These are phyloP conservation scores for Rhopilema esculentum DNA, from an alignment of 30 jellyfish, hydroid and myxozoan species.

Conservation along the genomic window DNA sequence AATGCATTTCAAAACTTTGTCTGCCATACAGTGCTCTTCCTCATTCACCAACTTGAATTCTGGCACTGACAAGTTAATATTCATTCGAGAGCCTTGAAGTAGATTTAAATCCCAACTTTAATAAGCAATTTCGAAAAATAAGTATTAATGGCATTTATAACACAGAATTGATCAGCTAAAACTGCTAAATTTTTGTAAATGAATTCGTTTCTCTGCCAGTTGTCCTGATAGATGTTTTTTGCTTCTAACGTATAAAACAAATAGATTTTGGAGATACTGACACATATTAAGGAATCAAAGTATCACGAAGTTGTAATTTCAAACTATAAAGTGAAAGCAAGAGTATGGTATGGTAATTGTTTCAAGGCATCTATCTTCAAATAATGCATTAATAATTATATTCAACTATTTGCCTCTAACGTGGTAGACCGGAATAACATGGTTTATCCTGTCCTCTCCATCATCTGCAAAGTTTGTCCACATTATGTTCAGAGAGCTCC, in stretches of 20 bases:
- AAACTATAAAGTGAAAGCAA: too few species aligned
- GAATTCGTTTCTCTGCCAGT: too few species aligned
- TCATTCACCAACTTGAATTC: background rate
- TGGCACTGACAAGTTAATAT: background rate
- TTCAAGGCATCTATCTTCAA: background rate
- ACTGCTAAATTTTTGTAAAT: too few species aligned
- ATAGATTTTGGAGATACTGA: too few species aligned
- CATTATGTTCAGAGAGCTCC: background rate
- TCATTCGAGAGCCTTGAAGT: background rate
- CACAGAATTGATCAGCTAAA: background rate
- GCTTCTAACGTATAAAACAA: too few species aligned
- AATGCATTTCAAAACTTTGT: background rate
- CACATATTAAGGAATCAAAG: too few species aligned
- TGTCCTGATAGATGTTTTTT: too few species aligned
- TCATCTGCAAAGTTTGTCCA: background rate
- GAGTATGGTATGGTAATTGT: too few species aligned
- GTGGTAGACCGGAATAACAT: slow-evolving; percentile 1
- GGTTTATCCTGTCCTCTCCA: background rate
- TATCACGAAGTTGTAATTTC: too few species aligned
- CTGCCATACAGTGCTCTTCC: background rate
- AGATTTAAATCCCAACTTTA: background rate
- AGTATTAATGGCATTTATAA: background rate
- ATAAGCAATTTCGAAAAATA: background rate
- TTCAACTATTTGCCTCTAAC: background rate
- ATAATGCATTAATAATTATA: background rate